Base-by-base conservation (phyloP, 1,140 invertebrate species). In the Pogonus chalceus region DNA sequence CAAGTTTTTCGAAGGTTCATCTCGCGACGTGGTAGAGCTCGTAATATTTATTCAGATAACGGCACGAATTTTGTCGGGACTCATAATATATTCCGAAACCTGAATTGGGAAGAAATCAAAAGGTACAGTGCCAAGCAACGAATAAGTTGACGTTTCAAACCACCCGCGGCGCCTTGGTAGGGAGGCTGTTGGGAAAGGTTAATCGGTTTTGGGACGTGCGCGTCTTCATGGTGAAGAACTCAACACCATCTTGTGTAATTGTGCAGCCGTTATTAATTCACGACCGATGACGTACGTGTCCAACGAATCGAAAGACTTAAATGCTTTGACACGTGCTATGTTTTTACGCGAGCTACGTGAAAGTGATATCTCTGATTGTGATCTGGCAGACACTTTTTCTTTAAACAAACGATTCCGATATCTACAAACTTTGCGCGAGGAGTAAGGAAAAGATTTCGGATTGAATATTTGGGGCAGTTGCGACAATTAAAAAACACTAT, bases 11-110 rank as follows among this genome's bases (percentile, higher is more conserved):
- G 26, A 31, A 31, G 26, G 14, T 31, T 31, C 14, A 31, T 31
- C 26, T 31, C 26, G 26, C 4, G 26, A 14, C 4, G 26, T 7
- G 26, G 26, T 7, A 31, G 26, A 31, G 4, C 26, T 31, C 4
- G 14, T 14, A 14, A 7, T 4, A 31, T 31, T 7, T 31, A 31
- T 31, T 62, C 61, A 0, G 66, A 68, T 46, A 66, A 69, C 53
- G 66, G 62, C 0, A 68, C 64, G 0, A 71, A 67, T 52, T 56
- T 69, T 22, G 47, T 61, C 14, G 68, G 68, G 1, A 61, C 67
- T 3, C 52, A 63, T 7, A 57, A 35, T 0, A 63, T 65, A 21
- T 46, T 69, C 1, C 7, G 24, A 20, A 56, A 53, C 3, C 48
- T 49, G 9, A 23, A 23, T 23, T 49, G 20, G 48, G 18, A 22